Percentiles rank a stretch among this genome's conserved stretches.
Evolutionary conservation across 2,797 vertebrate species (phyloP).

Genomic region (Coccyzus lansbergi): DNA sequence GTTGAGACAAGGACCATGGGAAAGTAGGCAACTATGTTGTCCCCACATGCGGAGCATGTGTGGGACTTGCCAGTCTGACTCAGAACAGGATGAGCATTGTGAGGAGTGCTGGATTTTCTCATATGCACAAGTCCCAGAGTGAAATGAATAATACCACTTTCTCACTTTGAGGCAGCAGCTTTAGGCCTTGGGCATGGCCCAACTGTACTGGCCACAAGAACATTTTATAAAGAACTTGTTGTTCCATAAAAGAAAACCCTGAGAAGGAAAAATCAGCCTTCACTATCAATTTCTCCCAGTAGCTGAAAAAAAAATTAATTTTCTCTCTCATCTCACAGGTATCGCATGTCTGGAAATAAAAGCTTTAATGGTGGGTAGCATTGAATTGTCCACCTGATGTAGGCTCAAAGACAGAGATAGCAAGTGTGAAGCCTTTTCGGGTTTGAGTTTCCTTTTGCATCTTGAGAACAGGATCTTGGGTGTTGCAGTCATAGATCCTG

Average conservation of each 20-base stretch:
- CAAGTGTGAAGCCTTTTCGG: background rate
- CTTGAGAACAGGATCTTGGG: constrained; percentile 45
- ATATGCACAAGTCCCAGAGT: background rate
- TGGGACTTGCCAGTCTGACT: background rate
- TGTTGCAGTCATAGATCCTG: constrained; percentile 61
- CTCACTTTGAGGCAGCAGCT: constrained; percentile 21
- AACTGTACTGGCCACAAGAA: background rate
- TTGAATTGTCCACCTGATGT: background rate
- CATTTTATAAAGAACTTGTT: background rate
- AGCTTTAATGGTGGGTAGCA: background rate
- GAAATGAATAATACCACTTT: constrained; percentile 35
- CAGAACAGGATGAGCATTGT: background rate
- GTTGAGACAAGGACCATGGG: background rate
- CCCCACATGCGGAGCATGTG: background rate
- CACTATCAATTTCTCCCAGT: background rate
- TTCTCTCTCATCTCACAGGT: background rate
- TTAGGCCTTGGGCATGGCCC: background rate
- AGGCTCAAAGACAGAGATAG: background rate
- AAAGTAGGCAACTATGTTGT: background rate
- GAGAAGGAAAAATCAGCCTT: background rate
- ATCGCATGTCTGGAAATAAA: background rate
- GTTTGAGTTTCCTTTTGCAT: constrained; percentile 4
- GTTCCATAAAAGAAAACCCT: background rate
- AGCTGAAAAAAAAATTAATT: background rate
- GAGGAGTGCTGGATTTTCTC: background rate